Percentiles rank a stretch among this genome's conserved stretches.
phyloP scores from a whole-genome alignment of 1,140 invertebrate genomes.

The Ylistrum balloti region DNA sequence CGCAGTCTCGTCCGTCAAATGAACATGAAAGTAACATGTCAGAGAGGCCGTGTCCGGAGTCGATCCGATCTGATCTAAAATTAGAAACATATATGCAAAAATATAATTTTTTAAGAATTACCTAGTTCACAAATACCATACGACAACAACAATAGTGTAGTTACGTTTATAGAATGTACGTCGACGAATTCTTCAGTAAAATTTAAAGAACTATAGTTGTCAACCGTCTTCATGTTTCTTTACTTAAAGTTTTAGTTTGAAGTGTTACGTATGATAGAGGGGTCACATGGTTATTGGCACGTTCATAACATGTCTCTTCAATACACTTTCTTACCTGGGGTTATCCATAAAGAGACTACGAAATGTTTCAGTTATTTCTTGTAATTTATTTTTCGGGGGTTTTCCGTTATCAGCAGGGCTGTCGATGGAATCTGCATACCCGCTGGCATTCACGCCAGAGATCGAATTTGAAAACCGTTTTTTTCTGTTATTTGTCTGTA shows the following conservation, averaged over 20 bases:
- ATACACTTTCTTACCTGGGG: background rate
- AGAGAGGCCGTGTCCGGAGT: conserved; percentile 48
- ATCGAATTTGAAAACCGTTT: background rate
- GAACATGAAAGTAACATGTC: conserved; percentile 63
- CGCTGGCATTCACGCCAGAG: background rate
- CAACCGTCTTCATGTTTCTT: too few species aligned
- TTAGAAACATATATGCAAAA: too few species aligned
- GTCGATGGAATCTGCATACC: background rate
- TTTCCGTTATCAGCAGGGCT: background rate
- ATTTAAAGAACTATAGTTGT: too few species aligned
- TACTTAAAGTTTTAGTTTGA: too few species aligned
- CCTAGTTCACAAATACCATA: too few species aligned
- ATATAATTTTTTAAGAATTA: too few species aligned
- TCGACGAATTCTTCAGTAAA: too few species aligned
- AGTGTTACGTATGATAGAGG: too few species aligned
- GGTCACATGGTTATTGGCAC: too few species aligned
- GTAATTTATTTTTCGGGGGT: background rate
- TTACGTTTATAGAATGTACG: too few species aligned
- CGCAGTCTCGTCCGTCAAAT: conserved; percentile 55
- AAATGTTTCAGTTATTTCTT: background rate
- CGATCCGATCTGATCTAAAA: background rate
- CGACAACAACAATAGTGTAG: too few species aligned
- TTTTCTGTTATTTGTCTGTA: background rate
- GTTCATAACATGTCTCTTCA: too few species aligned
- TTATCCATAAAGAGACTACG: background rate